phyloP scores from a whole-genome alignment of 2,888 invertebrate genomes.

The Apotomis capreana region DNA sequence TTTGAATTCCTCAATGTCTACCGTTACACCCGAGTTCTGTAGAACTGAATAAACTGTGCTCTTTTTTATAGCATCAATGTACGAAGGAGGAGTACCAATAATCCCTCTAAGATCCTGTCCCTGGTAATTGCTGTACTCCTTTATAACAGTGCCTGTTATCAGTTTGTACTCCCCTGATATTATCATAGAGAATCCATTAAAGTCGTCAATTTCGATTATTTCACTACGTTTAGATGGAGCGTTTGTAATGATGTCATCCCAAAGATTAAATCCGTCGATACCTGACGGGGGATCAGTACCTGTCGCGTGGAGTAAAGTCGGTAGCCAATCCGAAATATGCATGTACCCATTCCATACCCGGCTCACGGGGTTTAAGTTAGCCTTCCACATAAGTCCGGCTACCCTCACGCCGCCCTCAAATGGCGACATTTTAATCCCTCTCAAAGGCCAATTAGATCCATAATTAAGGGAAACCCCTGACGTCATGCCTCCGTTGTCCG shows the following conservation, averaged over 20 bases:
- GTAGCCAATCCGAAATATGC: constrained; percentile 92
- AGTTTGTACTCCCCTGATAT: constrained; percentile 67
- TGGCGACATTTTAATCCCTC: constrained; percentile 89
- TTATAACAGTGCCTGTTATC: constrained; percentile 57
- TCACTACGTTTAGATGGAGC: constrained; percentile 57
- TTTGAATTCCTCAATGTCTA: constrained; percentile 49
- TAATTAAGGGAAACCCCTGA: constrained; percentile 87
- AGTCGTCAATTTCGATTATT: constrained; percentile 71
- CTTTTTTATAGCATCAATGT: constrained; percentile 55
- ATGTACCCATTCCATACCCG: constrained; percentile 82
- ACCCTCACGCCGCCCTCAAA: constrained; percentile 94
- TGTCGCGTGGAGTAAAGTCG: constrained; percentile 84
- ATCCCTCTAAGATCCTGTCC: constrained; percentile 61
- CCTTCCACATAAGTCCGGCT: constrained; percentile 87
- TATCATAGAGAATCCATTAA: constrained; percentile 60
- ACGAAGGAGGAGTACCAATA: constrained; percentile 60
- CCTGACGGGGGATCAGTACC: constrained; percentile 56
- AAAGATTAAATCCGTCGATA: constrained; percentile 70
- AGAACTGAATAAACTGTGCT: constrained; percentile 60
- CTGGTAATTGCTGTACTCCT: constrained; percentile 57
- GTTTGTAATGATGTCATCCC: constrained; percentile 65
- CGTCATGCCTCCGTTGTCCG: constrained; percentile 94
- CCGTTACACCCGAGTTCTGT: constrained; percentile 50
- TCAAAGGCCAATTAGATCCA: constrained; percentile 91
- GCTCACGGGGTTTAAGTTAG: constrained; percentile 65